Evolutionary conservation across 2,797 vertebrate species (phyloP), one percentile per base, ranked within the genome.

Genomic region (Liparis tanakae): DNA sequence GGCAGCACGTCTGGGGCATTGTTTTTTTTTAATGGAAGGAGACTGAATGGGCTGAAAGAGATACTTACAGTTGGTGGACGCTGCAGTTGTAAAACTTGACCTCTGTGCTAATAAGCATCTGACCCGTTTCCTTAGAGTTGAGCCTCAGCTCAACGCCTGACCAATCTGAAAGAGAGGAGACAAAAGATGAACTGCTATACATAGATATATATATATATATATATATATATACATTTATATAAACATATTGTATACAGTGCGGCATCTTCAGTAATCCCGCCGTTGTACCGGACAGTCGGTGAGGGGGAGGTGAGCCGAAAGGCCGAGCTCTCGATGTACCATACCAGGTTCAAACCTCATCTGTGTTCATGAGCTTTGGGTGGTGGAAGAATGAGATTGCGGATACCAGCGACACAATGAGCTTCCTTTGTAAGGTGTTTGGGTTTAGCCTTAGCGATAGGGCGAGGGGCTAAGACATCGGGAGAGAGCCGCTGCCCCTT

Each of bases 31-130:
- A 70, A 77, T 7, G 46, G 62, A 76, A 60, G 48, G 22, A 54
- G 54, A 66, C 67, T 46, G 74, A 86, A 80, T 51, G 70, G 55
- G 44, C 30, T 12, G 65, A 67, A 22, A 54, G 57, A 5, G 61
- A 81, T 78, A 93, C 98, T 99, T 93, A 99, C 98, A 98, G 94
- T 72, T 97, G 97, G 92, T 99, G 98, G 70, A 97, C 96, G 0
- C 98, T 99, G 95, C 98, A 99, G 95, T 99, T 99, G 96, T 97
- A 99, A 93, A 99, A 99, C 90, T 97, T 98, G 92, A 99, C 97
- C 90, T 99, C 97, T 0, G 98, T 99, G 95, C 97, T 99, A 91
- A 98, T 98, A 18, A 99, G 96, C 75, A 95, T 98, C 93, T 96
- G 96, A 60, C 96, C 95, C 0, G 98, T 99, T 92, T 99, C 98